A percentile compares a stretch with the other conserved stretches of the same genome.
Conservation (phyloP, 2,888 invertebrate species). For the Parasteatoda lunata region DNA sequence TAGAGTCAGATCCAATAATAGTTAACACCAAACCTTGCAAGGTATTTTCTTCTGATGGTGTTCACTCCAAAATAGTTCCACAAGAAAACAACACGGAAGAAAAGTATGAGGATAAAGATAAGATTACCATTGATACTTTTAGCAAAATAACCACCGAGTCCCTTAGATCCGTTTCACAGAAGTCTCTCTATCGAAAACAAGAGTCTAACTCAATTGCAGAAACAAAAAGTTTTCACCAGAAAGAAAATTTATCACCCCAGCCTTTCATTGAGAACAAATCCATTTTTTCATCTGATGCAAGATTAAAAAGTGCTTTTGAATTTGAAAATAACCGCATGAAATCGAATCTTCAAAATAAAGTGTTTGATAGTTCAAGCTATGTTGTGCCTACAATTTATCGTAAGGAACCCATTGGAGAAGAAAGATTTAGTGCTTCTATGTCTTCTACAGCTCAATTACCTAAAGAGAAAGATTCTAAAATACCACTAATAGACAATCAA, state of each 20-base stretch:
- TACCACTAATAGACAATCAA: not conserved
- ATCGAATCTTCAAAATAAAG: not conserved
- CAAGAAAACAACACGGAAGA: not conserved
- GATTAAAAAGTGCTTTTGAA: not conserved
- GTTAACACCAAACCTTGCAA: too few relatives aligned
- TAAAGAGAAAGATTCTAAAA: not conserved
- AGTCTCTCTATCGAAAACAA: not conserved
- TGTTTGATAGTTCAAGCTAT: not conserved
- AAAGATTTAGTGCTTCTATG: not conserved
- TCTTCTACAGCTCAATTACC: not conserved
- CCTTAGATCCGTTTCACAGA: constrained; percentile 24
- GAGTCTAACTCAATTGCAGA: not conserved
- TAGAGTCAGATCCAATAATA: too few relatives aligned
- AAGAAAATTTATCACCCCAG: not conserved
- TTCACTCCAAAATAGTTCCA: not conserved
- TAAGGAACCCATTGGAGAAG: not conserved
- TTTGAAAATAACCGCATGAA: not conserved
- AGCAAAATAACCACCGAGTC: constrained; percentile 24
- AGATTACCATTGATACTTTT: constrained; percentile 12
- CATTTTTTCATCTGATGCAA: not conserved
- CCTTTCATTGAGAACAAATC: not conserved
- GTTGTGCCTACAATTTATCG: not conserved
- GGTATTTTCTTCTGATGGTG: not conserved
- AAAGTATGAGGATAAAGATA: not conserved
- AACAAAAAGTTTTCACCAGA: not conserved